Conservation (phyloP, 1,140 invertebrate species). For the Archivesica marissinica region DNA sequence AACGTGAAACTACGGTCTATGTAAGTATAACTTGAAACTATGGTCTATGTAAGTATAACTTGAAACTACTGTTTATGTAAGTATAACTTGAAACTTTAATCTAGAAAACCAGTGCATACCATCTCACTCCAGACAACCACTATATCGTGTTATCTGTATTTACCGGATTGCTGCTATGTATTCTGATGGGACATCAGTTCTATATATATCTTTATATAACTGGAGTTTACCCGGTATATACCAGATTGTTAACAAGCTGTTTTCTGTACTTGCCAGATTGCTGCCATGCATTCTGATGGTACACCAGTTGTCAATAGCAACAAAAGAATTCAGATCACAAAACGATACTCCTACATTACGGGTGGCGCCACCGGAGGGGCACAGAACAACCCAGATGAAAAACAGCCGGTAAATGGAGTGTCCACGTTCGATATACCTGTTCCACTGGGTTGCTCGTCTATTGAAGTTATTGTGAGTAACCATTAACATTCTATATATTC, state of each 20-base stretch:
- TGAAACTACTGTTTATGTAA: too few species aligned
- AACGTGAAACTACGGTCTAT: too few species aligned
- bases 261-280: conserved; percentile 70
- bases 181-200: conserved; percentile 77
- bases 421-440: conserved; percentile 73
- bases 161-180: conserved; percentile 77
- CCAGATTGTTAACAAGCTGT: too few species aligned
- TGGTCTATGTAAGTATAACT: too few species aligned
- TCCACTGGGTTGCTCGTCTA: neutral
- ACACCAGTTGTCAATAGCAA: conserved; percentile 67
- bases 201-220: too few species aligned
- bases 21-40: too few species aligned
- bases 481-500: too few species aligned
- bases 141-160: too few species aligned
- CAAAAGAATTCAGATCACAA: conserved; percentile 45
- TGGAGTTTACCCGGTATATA: too few species aligned
- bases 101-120: too few species aligned
- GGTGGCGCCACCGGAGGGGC: neutral
- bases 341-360: neutral
- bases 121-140: too few species aligned
- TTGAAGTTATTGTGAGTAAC: conserved; percentile 54
- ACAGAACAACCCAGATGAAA: conserved; percentile 33
- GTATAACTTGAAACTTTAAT: too few species aligned
- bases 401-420: conserved; percentile 74
- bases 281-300: conserved; percentile 77